Evolutionary conservation across 1,140 invertebrate genomes (phyloP), one percentile per base, ranked within the genome.

Genomic region (Pseudomyrmex pallidus): DNA sequence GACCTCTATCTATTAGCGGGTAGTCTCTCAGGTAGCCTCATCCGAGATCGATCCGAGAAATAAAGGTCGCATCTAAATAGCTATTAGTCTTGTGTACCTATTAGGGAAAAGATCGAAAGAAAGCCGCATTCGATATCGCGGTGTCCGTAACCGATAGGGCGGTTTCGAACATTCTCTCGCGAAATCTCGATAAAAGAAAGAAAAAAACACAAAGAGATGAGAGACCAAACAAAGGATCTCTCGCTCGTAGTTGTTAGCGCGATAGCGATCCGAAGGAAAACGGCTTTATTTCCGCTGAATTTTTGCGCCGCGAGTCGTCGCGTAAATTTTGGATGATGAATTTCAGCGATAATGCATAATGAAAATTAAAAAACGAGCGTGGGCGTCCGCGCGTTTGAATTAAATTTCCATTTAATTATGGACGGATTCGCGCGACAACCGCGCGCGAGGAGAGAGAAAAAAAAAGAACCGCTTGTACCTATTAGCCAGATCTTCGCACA

Each of bases 361-460:
- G 10, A 52, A 52, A 52, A 52, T 52, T 13, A 12, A 20, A 8
- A 35, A 13, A 20, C 17, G 50, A 9, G 2, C 25, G 5, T 25
- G 63, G 25, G 25, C 3, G 22, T 35, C 68, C 63, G 15, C 15
- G 10, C 10, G 44, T 15, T 50, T 54, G 66, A 70, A 70, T 85
- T 76, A 62, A 88, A 89, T 89, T 89, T 89, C 84, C 88, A 86
- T 86, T 89, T 89, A 35, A 82, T 89, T 88, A 86, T 85, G 80
- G 59, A 63, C 46, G 9, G 76, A 20, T 7, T 48, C 17, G 59
- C 59, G 67, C 25, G 44, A 22, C 46, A 13, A 15, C 22, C 62
- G 64, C 15, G 50, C 15, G 64, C 20, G 56, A 85, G 54, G 87
- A 78, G 64, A n/a, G 56, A 85, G 54, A 84, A 78, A 7, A 46